Conservation (phyloP, 2,113 vertebrate species). For the Onychorhynchus coronatus region DNA sequence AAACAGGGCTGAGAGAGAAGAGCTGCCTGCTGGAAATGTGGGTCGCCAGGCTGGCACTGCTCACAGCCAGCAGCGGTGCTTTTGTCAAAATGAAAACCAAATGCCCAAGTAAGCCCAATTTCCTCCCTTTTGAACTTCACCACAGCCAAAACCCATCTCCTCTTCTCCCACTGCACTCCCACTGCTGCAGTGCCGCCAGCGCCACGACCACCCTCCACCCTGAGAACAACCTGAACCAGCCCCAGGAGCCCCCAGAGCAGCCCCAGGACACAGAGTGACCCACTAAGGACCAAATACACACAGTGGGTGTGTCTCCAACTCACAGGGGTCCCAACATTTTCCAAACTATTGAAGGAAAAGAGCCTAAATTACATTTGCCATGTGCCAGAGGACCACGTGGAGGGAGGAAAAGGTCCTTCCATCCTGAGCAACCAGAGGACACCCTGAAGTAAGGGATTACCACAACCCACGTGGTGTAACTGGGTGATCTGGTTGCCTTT, state of each 20-base stretch:
- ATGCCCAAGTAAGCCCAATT: neutral
- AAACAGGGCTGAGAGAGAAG: neutral
- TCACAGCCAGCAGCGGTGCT: neutral
- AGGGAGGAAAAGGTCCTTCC: neutral
- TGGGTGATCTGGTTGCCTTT: neutral
- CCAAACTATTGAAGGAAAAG: neutral
- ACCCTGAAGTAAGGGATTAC: neutral
- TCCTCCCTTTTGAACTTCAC: neutral
- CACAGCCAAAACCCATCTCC: neutral
- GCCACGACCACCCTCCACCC: rapidly evolving
- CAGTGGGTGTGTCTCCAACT: rapidly evolving
- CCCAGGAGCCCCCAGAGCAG: neutral
- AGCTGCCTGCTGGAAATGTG: neutral
- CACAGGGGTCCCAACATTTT: neutral
- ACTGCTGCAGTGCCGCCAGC: neutral
- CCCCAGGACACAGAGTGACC: neutral
- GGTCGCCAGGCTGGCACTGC: neutral
- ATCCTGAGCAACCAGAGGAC: neutral
- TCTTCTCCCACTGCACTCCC: neutral
- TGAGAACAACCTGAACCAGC: neutral
- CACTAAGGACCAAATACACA: rapidly evolving
- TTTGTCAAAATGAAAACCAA: neutral
- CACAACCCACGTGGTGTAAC: rapidly evolving
- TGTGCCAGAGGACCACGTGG: rapidly evolving
- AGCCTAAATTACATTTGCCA: neutral